Evolutionary conservation across 2,113 vertebrate genomes (phyloP), one percentile per base, ranked within the genome.

Genomic region (Hippocampus mohnikei): DNA sequence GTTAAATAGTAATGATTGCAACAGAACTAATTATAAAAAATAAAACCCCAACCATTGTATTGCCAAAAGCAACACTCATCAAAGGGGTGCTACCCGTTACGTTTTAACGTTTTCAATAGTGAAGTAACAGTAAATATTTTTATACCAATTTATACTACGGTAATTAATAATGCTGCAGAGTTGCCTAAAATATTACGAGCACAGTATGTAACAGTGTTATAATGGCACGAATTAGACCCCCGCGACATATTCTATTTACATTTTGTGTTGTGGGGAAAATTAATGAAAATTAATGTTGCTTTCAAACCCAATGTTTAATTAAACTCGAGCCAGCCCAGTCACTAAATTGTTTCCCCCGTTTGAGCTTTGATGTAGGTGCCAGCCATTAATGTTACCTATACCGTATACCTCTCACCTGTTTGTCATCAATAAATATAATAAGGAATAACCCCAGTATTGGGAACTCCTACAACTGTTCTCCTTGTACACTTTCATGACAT

Each of bases 381-480:
- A 5, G 71, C 60, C 37, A 21, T 70, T 58, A 67, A 53, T 69
- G 27, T 56, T 66, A 56, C 65, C 72, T 73, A n/a, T 52, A 69
- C 69, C 73, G 3, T 33, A 33, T 33, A 33, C 70, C 60, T 71
- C 56, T 73, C 68, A 48, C 46, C 46, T 16, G 46, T 73, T 42
- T 65, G 64, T 37, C 63, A 33, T 37, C 59, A 60, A 53, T 67
- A 74, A 67, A n/a, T n/a, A n/a, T n/a, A n/a, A n/a, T n/a, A n/a
- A 74, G 72, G 70, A 58, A 46, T 61, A 25, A 59, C 40, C 67
- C n/a, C 40, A 13, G 27, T 23, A 27, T 15, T n/a, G 44, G 21
- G 50, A 20, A 66, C 69, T 60, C 62, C 55, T 20, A 18, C 46
- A 3, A 18, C 46, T 48, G 64, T 42, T 69, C 42, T 37, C 44